Percentiles rank a stretch among this genome's conserved stretches.
These are phyloP conservation scores for Eulemur coronatus DNA, from an alignment of 2,797 vertebrate species.

Conservation along the genomic window DNA sequence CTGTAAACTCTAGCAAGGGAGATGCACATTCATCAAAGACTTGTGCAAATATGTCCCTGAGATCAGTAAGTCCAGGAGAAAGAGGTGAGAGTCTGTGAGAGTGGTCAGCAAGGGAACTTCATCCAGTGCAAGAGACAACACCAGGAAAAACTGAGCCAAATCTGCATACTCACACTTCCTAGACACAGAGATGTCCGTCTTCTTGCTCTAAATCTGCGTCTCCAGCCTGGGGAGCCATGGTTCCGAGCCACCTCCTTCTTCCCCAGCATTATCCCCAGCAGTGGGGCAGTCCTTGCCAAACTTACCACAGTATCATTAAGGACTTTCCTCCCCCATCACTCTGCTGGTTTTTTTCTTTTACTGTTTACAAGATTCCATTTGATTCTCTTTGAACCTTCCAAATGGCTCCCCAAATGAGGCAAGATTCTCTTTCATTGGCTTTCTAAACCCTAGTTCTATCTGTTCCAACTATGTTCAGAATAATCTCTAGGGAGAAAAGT, in stretches of 20 bases:
- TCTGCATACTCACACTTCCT: not conserved
- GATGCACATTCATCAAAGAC: not conserved
- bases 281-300: not conserved
- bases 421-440: slow-evolving; percentile 2
- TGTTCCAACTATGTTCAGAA: slow-evolving; percentile 10
- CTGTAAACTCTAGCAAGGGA: not conserved
- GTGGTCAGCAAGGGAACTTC: not conserved
- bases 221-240: not conserved
- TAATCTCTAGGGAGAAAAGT: not conserved
- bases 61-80: not conserved
- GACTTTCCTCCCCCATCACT: not conserved
- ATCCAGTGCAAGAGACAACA: not conserved
- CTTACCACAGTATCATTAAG: not conserved
- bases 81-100: not conserved
- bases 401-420: not conserved
- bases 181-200: not conserved
- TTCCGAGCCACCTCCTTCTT: not conserved
- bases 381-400: not conserved
- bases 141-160: not conserved
- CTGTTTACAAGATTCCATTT: not conserved
- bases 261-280: not conserved
- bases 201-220: not conserved
- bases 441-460: slow-evolving; percentile 1
- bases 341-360: not conserved
- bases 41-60: not conserved